Evolutionary conservation across 64 coral and sea anemone genomes (phyloP).

Genomic region (Porites lutea): DNA sequence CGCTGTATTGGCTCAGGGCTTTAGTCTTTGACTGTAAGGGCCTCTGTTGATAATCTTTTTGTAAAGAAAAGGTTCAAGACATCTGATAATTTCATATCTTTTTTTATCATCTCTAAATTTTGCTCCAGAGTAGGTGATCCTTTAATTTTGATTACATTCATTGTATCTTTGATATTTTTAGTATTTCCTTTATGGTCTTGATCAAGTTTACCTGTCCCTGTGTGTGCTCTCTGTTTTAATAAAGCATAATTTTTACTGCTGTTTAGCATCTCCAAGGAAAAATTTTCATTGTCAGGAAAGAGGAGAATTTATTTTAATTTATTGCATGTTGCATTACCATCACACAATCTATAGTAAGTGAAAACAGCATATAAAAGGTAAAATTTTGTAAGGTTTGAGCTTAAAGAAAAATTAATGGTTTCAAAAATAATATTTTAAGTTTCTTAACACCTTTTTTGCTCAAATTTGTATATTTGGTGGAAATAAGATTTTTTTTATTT

Average conservation of each 20-base stretch:
- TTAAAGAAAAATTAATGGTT: too few species aligned
- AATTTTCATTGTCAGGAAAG: neutral
- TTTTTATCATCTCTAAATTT: neutral
- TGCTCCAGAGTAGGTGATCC: neutral
- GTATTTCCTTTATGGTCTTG: neutral
- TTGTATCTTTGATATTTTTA: neutral
- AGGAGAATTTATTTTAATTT: neutral
- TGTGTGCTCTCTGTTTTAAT: neutral
- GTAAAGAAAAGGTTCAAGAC: neutral
- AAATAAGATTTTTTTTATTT: too few species aligned
- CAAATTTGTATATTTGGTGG: too few species aligned
- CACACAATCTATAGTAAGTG: too few species aligned
- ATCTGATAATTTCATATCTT: neutral
- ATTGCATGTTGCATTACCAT: too few species aligned
- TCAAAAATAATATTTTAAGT: too few species aligned
- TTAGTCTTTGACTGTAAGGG: neutral
- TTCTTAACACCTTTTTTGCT: too few species aligned
- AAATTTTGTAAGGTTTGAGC: too few species aligned
- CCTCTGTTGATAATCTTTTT: neutral
- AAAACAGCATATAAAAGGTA: too few species aligned
- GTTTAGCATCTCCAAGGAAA: constrained; percentile 21
- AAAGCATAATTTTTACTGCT: neutral
- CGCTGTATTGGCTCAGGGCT: neutral
- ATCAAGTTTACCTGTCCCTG: neutral
- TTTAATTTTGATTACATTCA: neutral